Conservation (phyloP, 2,888 invertebrate genomes). For the Suillia variegata region DNA sequence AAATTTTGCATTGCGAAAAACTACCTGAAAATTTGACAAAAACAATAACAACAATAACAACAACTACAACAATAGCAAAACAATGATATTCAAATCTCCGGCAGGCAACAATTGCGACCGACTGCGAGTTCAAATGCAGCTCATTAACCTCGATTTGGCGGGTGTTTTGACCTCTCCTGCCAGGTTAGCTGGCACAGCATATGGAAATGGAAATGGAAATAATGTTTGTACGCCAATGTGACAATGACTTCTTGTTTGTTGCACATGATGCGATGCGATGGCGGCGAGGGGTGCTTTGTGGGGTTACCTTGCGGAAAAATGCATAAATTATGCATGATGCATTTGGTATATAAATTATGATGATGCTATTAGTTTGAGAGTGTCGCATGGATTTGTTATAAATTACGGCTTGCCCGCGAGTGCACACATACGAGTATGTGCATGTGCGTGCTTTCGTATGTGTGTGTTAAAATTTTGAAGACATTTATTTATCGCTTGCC, state of each 20-base stretch:
- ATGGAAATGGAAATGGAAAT: neutral
- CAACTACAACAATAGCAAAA: neutral
- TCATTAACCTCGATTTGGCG: conserved; percentile 39
- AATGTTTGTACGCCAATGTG: neutral
- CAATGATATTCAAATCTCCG: conserved; percentile 12
- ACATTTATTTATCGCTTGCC: conserved; percentile 24
- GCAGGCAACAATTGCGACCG: neutral
- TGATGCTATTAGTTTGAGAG: conserved; percentile 53
- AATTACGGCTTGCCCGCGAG: conserved; percentile 47
- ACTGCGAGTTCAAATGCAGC: conserved; percentile 34
- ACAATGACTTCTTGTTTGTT: conserved; percentile 1
- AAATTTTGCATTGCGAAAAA: conserved; percentile 3
- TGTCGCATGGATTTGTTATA: conserved; percentile 52
- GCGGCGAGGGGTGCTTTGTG: neutral
- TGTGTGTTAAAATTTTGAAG: conserved; percentile 9
- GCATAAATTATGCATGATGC: conserved; percentile 3
- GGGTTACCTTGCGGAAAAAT: neutral
- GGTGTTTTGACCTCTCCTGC: conserved; percentile 41
- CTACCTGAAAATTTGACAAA: neutral
- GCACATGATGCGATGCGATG: no score
- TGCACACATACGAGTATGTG: conserved; percentile 24
- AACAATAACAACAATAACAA: neutral
- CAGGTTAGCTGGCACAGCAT: neutral
- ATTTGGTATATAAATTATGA: conserved; percentile 48
- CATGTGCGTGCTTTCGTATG: conserved; percentile 12